phyloP scores from a whole-genome alignment of 2,113 vertebrate species.

The Trochalopteron elliotii region DNA sequence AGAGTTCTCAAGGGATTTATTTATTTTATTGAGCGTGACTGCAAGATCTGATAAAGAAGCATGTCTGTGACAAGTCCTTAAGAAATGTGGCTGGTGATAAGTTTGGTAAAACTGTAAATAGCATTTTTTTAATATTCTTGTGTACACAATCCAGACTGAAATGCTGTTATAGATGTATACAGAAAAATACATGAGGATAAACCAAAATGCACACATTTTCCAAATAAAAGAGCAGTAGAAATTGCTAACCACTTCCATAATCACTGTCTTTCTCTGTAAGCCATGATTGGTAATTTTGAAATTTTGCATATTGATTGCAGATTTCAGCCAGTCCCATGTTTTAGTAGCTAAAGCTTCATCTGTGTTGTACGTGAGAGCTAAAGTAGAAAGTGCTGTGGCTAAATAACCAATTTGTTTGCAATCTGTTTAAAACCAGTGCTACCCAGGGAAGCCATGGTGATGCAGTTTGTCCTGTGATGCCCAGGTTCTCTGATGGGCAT shows the following conservation, averaged over 20 bases:
- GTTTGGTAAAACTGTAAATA: neutral
- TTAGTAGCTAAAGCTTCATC: neutral
- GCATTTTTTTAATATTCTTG: neutral
- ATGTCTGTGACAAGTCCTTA: neutral
- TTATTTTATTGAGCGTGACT: neutral
- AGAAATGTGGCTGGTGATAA: neutral
- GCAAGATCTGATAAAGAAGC: neutral
- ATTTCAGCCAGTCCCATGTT: neutral
- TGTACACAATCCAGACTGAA: neutral
- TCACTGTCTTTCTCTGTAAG: neutral
- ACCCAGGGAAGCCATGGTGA: neutral
- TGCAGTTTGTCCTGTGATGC: neutral
- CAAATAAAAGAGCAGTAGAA: neutral
- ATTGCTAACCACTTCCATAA: neutral
- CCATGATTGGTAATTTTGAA: neutral
- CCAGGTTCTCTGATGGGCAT: neutral
- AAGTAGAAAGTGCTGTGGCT: neutral
- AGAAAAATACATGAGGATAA: neutral
- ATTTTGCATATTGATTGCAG: neutral
- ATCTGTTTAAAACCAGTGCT: neutral
- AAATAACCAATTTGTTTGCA: neutral
- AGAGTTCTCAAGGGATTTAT: neutral
- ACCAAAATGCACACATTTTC: neutral
- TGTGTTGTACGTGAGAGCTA: neutral
- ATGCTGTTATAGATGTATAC: neutral